These are phyloP conservation scores for Capitella teleta DNA, from an alignment of 1,140 invertebrate genomes.

Conservation along the genomic window DNA sequence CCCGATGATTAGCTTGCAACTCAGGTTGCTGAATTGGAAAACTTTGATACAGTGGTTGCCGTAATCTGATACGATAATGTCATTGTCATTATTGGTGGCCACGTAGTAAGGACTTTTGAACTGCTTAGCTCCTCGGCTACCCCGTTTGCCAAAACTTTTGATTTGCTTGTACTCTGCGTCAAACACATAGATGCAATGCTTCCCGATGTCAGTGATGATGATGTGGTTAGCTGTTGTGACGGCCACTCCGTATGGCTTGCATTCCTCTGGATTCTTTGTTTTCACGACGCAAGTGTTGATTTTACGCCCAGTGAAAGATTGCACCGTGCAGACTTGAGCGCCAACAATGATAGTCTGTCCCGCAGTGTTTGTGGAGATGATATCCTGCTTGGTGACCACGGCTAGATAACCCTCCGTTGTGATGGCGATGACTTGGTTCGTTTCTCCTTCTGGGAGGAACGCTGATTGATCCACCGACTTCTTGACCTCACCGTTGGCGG, in stretches of 20 bases:
- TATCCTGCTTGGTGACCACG: slow-evolving; percentile 1
- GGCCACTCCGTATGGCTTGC: slow-evolving; percentile 25
- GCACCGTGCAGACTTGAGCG: neutral
- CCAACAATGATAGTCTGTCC: too few species aligned
- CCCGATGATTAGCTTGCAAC: slow-evolving; percentile 1
- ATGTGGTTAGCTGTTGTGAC: slow-evolving; percentile 19
- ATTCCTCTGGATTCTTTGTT: neutral
- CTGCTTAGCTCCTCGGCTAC: slow-evolving; percentile 2
- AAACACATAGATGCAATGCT: slow-evolving; percentile 9
- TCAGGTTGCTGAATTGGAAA: slow-evolving; percentile 7
- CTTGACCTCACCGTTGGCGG: slow-evolving; percentile 1
- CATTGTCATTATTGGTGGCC: slow-evolving; percentile 5
- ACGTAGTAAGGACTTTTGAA: slow-evolving; percentile 11
- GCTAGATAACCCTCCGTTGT: slow-evolving; percentile 9
- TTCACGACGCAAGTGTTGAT: neutral
- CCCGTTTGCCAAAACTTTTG: slow-evolving; percentile 7
- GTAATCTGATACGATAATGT: slow-evolving; percentile 16
- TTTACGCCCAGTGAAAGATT: slow-evolving; percentile 4
- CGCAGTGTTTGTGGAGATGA: neutral
- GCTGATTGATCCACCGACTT: slow-evolving; percentile 4
- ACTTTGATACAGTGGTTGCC: slow-evolving; percentile 10
- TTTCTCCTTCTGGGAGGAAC: neutral
- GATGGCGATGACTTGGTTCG: neutral
- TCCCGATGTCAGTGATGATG: slow-evolving; percentile 21
- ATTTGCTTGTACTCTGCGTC: slow-evolving; percentile 5